Base-by-base conservation (phyloP, 2,113 vertebrate species). In the Echinops telfairi region DNA sequence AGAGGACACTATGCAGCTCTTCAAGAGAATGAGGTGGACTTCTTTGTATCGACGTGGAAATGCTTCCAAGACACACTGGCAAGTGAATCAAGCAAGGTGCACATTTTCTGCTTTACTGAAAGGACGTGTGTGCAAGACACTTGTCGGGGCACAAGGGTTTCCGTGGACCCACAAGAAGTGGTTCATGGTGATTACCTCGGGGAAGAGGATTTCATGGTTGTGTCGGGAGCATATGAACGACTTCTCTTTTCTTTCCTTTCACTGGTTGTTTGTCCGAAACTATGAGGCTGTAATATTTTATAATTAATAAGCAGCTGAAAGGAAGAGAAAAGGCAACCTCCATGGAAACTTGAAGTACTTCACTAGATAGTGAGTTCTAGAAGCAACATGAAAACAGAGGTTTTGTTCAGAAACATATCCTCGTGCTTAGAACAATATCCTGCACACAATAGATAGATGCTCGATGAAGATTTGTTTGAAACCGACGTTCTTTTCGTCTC, bases 401-500 rank as follows among this genome's bases (percentile, higher is more conserved):
- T 80, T 82, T 81, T 58, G 25, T 60, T 36, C 22, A 22, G 60
- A 53, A 53, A 4, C 12, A 53, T 53, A 53, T 62, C 22, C 6
- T 79, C 5, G 2, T 68, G 7, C 25, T 89, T 90, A 66, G 64
- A 80, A 40, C 31, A 33, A 23, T 17, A 10, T 36, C 38, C 25
- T 85, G 4, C 29, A 22, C 12, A 70, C 1, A 81, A 29, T 19
- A 73, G 53, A 53, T 19, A 73, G 53, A 53, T 80, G 8, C 7
- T 68, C 60, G 79, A 22, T 58, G 70, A 92, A 78, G 70, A 80
- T n/a, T 16, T 71, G 86, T 33, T 12, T 27, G 38, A 89, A 77
- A 73, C 12, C 71, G 22, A 58, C 47, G 9, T 85, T 91, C 38
- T 75, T 76, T 88, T 70, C 79, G 31, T 87, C 20, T 97, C 15